phyloP scores from a whole-genome alignment of 2,113 vertebrate species.

The Halichoerus grypus region DNA sequence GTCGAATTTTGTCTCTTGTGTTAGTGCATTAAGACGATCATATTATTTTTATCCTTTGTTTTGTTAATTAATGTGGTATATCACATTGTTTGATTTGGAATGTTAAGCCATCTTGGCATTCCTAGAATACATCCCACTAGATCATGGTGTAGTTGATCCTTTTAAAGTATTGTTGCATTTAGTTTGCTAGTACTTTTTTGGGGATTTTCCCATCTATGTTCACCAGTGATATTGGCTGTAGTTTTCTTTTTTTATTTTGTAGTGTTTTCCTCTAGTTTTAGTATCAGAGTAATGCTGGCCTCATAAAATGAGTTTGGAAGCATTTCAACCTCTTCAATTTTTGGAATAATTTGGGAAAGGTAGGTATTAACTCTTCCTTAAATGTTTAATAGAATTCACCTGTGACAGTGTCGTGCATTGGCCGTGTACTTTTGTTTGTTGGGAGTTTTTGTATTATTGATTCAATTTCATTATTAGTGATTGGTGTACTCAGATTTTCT shows the following conservation, averaged over 20 bases:
- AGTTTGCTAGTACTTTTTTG: neutral
- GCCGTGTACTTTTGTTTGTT: neutral
- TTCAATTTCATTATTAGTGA: neutral
- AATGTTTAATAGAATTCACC: neutral
- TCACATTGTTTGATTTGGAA: neutral
- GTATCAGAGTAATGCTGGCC: neutral
- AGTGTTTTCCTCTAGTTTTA: neutral
- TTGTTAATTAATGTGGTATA: neutral
- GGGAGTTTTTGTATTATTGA: neutral
- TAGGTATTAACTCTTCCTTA: neutral
- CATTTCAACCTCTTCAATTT: neutral
- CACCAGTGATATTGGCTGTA: neutral
- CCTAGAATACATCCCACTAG: neutral
- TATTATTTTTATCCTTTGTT: neutral
- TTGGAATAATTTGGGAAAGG: neutral
- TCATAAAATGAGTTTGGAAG: neutral
- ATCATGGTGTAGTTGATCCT: neutral
- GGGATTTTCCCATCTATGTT: neutral
- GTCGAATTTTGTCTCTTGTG: neutral
- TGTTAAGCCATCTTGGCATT: neutral
- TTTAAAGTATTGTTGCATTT: neutral
- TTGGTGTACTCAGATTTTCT: neutral
- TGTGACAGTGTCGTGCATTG: neutral
- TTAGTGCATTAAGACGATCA: neutral
- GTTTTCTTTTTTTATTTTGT: neutral